These are phyloP conservation scores for Drosophila micromelanica DNA, from an alignment of 1,140 invertebrate genomes.

Conservation along the genomic window DNA sequence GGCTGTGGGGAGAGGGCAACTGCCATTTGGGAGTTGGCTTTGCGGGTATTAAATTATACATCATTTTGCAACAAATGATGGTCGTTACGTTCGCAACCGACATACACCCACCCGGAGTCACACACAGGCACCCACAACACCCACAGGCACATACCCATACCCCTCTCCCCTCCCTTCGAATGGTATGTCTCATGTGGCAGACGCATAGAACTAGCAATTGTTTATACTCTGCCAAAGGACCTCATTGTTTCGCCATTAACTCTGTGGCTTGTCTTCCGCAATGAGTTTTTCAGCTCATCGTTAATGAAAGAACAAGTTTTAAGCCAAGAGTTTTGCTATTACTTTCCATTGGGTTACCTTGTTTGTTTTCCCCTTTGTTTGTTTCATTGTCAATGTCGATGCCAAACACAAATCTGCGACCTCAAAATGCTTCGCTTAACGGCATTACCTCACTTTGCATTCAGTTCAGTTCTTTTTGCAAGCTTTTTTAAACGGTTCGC, in stretches of 20 bases:
- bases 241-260: slow-evolving; percentile 35
- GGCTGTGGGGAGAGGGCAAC: slow-evolving; percentile 10
- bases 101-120: slow-evolving; percentile 7
- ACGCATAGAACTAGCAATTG: slow-evolving; percentile 36
- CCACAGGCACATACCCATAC: slow-evolving; percentile 7
- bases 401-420: too few species aligned
- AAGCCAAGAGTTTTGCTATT: background rate
- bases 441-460: too few species aligned
- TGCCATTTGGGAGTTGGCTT: slow-evolving; percentile 81
- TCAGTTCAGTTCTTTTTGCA: too few species aligned
- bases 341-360: background rate
- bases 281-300: background rate
- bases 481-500: too few species aligned
- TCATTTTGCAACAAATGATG: slow-evolving; percentile 84
- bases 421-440: too few species aligned
- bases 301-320: slow-evolving; percentile 7
- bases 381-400: background rate
- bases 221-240: slow-evolving; percentile 31
- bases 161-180: too few species aligned
- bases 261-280: slow-evolving; percentile 6
- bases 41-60: slow-evolving; percentile 84
- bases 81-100: slow-evolving; percentile 68
- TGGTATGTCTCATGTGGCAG: slow-evolving; percentile 47
- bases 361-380: background rate
- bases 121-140: slow-evolving; percentile 7